Evolutionary conservation across 2,888 invertebrate genomes (phyloP), one percentile per base, ranked within the genome.

Genomic region (Euplexia lucipara): DNA sequence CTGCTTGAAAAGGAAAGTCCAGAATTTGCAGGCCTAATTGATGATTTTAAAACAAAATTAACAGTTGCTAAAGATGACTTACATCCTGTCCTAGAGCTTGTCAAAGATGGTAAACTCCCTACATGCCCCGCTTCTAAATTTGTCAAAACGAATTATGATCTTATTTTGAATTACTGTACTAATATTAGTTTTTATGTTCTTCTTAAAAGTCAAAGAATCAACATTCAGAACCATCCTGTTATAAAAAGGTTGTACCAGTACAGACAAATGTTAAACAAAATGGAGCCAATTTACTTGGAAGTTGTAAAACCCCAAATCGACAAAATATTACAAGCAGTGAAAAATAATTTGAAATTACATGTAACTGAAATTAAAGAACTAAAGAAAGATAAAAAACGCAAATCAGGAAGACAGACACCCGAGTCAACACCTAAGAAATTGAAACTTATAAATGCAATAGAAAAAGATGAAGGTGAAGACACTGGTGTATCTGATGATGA

Each of bases 111-210:
- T 10, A 93, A 96, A 81, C 91, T 97, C n/a, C 95, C 96, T n/a
- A 90, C 95, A 64, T 96, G 97, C 86, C 93, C 96, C 8, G 97
- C 97, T 10, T 94, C 97, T 9, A 96, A 97, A 75, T 98, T 97
- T 91, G 94, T 98, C 1, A 95, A 96, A 86, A 96, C 96, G 10
- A 97, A 97, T 85, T 96, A 97, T 86, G 95, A 97, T 77, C 90
- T 97, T 37, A 95, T 97, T 78, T 96, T 96, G 86, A 98, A 98
- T 87, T 99, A 99, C 88, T 97, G 97, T 81, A 96, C 97, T 22
- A 99, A 99, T 88, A 97, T 99, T 41, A 96, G 97, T 52, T 98
- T 98, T 92, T 99, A 99, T 90, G 90, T 99, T 78, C 95, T 98
- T 79, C 91, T 99, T 16, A 98, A 98, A 95, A 96, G 97, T 59